phyloP scores from a whole-genome alignment of 2,888 invertebrate species.

The Spodoptera picta region DNA sequence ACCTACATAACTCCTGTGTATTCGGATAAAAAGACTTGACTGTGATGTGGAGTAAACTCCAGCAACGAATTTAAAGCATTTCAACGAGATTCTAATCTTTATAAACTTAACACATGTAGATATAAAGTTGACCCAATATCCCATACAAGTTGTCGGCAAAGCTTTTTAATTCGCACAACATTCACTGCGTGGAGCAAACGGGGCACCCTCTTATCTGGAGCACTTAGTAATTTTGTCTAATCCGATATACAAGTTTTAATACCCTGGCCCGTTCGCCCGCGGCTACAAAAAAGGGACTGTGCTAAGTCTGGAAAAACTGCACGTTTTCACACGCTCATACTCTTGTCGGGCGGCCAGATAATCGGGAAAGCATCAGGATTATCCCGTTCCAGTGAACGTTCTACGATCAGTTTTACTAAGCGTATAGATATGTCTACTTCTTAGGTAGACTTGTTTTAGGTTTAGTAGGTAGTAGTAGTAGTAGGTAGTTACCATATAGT shows the following conservation, averaged over 20 bases:
- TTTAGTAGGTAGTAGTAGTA: no score
- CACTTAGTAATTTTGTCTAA: constrained; percentile 87
- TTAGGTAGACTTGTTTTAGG: no score
- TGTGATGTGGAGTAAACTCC: no score
- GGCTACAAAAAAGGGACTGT: constrained; percentile 84
- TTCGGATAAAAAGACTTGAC: no score
- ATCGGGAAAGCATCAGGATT: constrained; percentile 1
- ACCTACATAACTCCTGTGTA: no score
- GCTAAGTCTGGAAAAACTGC: constrained; percentile 83
- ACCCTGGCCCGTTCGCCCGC: constrained; percentile 77
- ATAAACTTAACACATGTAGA: constrained; percentile 2
- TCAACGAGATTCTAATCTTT: not conserved
- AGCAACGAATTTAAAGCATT: no score
- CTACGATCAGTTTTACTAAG: not conserved
- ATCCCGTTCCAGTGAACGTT: not conserved
- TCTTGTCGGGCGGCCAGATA: constrained; percentile 36
- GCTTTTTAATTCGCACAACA: constrained; percentile 55
- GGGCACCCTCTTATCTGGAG: constrained; percentile 76
- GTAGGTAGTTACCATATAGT: no score
- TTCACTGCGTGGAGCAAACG: constrained; percentile 36
- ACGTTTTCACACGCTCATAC: constrained; percentile 83
- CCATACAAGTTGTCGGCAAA: constrained; percentile 38
- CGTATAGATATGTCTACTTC: not conserved
- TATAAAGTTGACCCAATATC: constrained; percentile 30
- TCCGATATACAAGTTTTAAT: constrained; percentile 87